Evolutionary conservation across 2,113 vertebrate genomes (phyloP).

Genomic region (Syngnathoides biaculeatus): DNA sequence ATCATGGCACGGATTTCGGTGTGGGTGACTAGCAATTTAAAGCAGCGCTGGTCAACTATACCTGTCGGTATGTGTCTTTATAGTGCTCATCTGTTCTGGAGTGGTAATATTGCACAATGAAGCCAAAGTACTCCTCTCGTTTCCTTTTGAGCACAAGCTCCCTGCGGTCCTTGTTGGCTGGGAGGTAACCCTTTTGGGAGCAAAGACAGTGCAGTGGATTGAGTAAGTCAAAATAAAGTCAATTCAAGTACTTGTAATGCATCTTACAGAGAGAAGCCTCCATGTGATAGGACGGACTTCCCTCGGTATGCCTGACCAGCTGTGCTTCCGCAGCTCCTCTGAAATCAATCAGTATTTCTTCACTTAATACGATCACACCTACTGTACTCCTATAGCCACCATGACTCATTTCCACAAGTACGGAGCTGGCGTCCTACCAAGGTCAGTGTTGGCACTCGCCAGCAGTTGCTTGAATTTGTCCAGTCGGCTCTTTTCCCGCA

Average conservation of each 20-base stretch:
- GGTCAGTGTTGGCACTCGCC: slow-evolving; percentile 87
- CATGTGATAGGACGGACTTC: slow-evolving; percentile 94
- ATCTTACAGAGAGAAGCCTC: slow-evolving; percentile 91
- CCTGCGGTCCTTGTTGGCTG: slow-evolving; percentile 88
- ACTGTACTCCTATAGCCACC: neutral
- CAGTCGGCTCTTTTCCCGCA: slow-evolving; percentile 90
- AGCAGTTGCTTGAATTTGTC: slow-evolving; percentile 95
- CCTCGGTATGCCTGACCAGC: slow-evolving; percentile 95
- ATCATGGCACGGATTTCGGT: neutral
- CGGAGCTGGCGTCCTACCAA: slow-evolving; percentile 76
- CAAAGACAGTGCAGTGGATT: neutral
- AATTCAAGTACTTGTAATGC: neutral
- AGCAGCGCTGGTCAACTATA: slow-evolving; percentile 33
- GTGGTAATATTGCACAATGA: slow-evolving; percentile 99
- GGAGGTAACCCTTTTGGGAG: slow-evolving; percentile 84
- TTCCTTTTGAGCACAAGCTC: slow-evolving; percentile 89
- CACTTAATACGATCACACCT: neutral
- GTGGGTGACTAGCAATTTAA: neutral
- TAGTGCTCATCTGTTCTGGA: slow-evolving; percentile 94
- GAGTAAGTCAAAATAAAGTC: neutral
- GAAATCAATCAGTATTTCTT: slow-evolving; percentile 23
- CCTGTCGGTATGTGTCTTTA: slow-evolving; percentile 96
- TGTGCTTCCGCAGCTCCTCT: slow-evolving; percentile 96
- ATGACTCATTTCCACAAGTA: neutral
- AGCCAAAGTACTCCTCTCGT: slow-evolving; percentile 93